Conservation (phyloP, 2,113 vertebrate species). For the Pitta sordida region DNA sequence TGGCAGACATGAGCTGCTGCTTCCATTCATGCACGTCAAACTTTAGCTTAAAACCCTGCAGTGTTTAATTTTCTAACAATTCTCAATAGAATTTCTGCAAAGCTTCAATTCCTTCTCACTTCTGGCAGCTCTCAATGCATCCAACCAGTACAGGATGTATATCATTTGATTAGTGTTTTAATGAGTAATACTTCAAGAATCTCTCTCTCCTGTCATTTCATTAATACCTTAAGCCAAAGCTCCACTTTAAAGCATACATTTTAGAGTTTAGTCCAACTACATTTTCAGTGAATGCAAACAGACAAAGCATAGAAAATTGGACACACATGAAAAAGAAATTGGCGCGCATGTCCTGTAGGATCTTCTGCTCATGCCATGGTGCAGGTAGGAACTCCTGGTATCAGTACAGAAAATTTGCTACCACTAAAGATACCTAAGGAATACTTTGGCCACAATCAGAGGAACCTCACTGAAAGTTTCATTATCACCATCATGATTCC, state of each 20-base stretch:
- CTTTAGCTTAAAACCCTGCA: not conserved
- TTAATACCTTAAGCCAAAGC: not conserved
- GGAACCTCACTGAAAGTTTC: not conserved
- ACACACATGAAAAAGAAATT: not conserved
- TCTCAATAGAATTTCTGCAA: not conserved
- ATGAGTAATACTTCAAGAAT: slow-evolving; percentile 6
- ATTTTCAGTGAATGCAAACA: not conserved
- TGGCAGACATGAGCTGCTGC: not conserved
- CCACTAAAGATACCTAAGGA: not conserved
- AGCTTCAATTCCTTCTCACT: not conserved
- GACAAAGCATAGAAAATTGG: not conserved
- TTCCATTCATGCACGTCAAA: not conserved
- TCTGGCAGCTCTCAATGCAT: not conserved
- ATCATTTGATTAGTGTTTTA: not conserved
- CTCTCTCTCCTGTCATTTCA: not conserved
- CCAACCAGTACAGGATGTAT: not conserved
- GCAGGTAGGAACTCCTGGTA: not conserved
- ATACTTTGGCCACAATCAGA: not conserved
- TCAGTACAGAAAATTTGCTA: not conserved
- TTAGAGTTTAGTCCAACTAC: not conserved
- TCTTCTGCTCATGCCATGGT: not conserved
- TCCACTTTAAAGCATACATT: not conserved
- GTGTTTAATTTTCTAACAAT: not conserved
- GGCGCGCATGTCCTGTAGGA: not conserved
- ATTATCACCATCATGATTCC: not conserved